phyloP scores from a whole-genome alignment of 2,888 invertebrate species.

The Craniophora ligustri region DNA sequence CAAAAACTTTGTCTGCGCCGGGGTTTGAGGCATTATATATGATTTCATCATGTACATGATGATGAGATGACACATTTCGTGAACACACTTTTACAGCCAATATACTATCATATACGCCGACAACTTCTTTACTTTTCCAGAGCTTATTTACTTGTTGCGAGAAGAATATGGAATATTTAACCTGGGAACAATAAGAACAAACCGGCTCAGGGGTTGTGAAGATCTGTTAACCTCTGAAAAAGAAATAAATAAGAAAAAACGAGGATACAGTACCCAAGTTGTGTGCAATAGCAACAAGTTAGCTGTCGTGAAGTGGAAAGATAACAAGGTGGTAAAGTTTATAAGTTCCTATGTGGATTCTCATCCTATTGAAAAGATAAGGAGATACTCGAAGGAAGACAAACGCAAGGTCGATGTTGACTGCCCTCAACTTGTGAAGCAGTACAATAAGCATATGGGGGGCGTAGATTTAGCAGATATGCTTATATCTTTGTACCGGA shows the following conservation, averaged over 20 bases:
- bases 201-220: slow-evolving; percentile 16
- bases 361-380: too few species aligned
- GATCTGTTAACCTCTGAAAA: slow-evolving; percentile 16
- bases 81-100: slow-evolving; percentile 26
- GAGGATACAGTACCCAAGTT: not conserved
- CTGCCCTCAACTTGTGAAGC: too few species aligned
- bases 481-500: too few species aligned
- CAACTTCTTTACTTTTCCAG: not conserved
- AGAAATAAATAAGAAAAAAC: slow-evolving; percentile 14
- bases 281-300: too few species aligned
- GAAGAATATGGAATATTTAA: not conserved
- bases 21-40: not conserved
- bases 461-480: too few species aligned
- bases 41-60: not conserved
- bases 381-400: too few species aligned
- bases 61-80: slow-evolving; percentile 28
- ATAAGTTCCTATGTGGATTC: too few species aligned
- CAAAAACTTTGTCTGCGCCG: not conserved
- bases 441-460: too few species aligned
- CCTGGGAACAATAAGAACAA: not conserved
- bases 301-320: too few species aligned
- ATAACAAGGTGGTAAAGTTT: too few species aligned
- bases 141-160: not conserved
- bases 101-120: not conserved
- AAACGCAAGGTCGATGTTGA: too few species aligned